These are phyloP conservation scores for Paramormyrops kingsleyae DNA, from an alignment of 2,113 vertebrate species.

Conservation along the genomic window DNA sequence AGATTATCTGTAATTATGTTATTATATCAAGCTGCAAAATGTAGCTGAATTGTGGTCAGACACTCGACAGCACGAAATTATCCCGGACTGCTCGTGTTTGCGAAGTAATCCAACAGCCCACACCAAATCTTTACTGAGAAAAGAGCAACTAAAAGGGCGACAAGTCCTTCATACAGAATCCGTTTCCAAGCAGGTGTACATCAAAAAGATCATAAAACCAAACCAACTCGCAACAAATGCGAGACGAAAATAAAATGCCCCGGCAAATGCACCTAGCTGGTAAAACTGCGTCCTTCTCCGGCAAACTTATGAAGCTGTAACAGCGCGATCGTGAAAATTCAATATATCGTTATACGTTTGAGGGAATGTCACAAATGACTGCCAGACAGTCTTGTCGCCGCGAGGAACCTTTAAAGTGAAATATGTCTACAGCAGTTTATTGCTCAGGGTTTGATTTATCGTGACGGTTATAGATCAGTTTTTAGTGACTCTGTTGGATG, in stretches of 20 bases:
- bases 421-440: not conserved
- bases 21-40: constrained; percentile 6
- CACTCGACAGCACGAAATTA: not conserved
- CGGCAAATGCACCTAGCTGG: not conserved
- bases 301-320: not conserved
- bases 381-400: not conserved
- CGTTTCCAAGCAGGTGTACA: not conserved
- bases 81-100: not conserved
- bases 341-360: not conserved
- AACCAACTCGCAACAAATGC: not conserved
- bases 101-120: not conserved
- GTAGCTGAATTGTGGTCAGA: not conserved
- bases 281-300: not conserved
- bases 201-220: not conserved
- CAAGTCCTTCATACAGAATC: not conserved
- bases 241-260: not conserved
- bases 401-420: constrained; percentile 4
- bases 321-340: not conserved
- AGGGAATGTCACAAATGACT: not conserved
- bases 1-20: not conserved
- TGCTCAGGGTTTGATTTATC: not conserved
- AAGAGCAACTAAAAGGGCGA: not conserved
- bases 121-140: not conserved
- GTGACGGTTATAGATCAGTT: not conserved
- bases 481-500: not conserved